Conservation (phyloP, 2,888 invertebrate species). For the Drosophila tanythrix region DNA sequence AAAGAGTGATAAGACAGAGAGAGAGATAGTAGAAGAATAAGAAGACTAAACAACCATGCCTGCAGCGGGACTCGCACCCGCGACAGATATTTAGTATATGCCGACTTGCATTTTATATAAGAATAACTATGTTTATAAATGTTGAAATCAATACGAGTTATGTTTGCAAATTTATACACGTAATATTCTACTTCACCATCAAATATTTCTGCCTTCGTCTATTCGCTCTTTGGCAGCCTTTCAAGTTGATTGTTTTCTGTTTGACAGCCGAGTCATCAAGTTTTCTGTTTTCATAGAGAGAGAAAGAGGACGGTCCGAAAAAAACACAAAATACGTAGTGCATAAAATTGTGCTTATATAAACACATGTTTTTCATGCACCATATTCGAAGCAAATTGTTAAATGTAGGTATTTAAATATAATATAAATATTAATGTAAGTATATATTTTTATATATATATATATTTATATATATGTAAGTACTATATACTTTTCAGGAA, state of each 20-base stretch:
- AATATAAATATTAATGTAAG: no score
- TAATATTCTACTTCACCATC: constrained; percentile 14
- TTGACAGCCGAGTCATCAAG: constrained; percentile 7
- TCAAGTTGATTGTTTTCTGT: constrained; percentile 36
- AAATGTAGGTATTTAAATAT: constrained; percentile 14
- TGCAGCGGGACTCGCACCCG: no score
- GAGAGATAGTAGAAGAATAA: no score
- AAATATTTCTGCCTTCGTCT: constrained; percentile 7
- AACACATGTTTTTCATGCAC: constrained; percentile 27
- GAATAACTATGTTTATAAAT: constrained; percentile 69
- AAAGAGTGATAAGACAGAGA: no score
- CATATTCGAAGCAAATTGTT: constrained; percentile 37
- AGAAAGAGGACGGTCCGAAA: constrained; percentile 38
- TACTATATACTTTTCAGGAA: constrained; percentile 8
- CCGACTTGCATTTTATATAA: constrained; percentile 49
- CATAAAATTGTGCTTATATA: constrained; percentile 11
- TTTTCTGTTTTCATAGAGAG: constrained; percentile 1
- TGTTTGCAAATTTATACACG: constrained; percentile 56
- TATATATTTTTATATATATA: no score
- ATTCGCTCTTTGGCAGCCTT: constrained; percentile 29
- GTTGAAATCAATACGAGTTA: constrained; percentile 56
- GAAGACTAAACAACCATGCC: no score
- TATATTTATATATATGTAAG: constrained; percentile 6
- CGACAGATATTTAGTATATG: neutral
- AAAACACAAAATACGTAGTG: neutral